Conservation (phyloP, 1,140 invertebrate genomes). For the Drosophila nannoptera region DNA sequence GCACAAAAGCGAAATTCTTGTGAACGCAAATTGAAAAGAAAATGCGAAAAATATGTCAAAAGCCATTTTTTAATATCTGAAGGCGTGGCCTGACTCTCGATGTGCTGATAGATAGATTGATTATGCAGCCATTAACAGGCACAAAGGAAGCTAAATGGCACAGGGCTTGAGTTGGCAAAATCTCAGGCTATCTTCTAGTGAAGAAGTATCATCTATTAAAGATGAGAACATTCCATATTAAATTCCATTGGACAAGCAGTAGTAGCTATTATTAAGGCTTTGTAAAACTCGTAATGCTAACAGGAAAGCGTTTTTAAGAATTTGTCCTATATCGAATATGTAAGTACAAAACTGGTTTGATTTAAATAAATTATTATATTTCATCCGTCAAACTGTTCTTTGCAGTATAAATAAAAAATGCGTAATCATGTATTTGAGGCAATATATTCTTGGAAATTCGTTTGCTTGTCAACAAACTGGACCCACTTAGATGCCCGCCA, state of each 20-base stretch:
- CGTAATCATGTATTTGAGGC: not conserved
- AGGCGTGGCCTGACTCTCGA: constrained; percentile 53
- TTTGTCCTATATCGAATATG: too few relatives aligned
- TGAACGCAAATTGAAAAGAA: constrained; percentile 70
- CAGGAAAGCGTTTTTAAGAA: too few relatives aligned
- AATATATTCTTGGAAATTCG: constrained; percentile 46
- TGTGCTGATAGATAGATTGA: constrained; percentile 67
- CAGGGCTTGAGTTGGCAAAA: not conserved
- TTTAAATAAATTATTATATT: not conserved
- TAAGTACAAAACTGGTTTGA: too few relatives aligned
- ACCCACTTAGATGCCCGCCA: constrained; percentile 16
- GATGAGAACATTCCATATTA: not conserved
- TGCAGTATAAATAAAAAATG: not conserved
- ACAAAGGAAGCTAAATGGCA: constrained; percentile 14
- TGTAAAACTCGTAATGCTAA: too few relatives aligned
- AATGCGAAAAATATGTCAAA: constrained; percentile 72
- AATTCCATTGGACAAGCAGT: not conserved
- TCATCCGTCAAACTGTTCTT: too few relatives aligned
- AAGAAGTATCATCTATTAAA: not conserved
- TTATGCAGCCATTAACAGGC: constrained; percentile 26
- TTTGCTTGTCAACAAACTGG: constrained; percentile 48
- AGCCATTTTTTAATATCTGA: constrained; percentile 62
- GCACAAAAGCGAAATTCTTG: constrained; percentile 47
- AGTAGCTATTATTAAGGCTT: too few relatives aligned
- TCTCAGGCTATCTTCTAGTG: not conserved